These are phyloP conservation scores for Seira sanloemensis DNA, from an alignment of 2,888 invertebrate species.

Conservation along the genomic window DNA sequence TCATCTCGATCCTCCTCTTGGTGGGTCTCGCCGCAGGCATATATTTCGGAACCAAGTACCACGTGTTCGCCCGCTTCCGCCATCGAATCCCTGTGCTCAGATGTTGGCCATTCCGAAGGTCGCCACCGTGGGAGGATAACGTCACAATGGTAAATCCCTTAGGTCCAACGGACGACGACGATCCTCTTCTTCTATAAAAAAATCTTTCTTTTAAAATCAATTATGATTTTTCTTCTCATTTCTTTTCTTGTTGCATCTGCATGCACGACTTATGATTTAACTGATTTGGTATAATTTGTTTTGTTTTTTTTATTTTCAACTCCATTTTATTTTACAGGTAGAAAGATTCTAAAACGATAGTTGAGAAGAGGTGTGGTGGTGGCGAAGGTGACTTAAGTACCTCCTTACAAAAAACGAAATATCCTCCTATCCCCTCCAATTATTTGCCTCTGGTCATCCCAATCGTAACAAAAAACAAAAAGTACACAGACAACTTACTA, in stretches of 20 bases:
- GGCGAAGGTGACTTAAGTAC: background rate
- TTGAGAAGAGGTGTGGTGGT: background rate
- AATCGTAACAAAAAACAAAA: too few species aligned
- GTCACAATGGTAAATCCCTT: slow-evolving; percentile 59
- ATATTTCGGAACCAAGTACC: slow-evolving; percentile 60
- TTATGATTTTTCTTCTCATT: background rate
- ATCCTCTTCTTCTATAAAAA: slow-evolving; percentile 43
- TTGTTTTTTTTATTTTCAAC: background rate
- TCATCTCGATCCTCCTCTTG: slow-evolving; percentile 49
- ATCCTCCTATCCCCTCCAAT: too few species aligned
- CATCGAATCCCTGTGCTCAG: slow-evolving; percentile 52
- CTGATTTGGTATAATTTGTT: slow-evolving; percentile 27
- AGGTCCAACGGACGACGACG: slow-evolving; percentile 54
- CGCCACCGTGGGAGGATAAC: slow-evolving; percentile 53
- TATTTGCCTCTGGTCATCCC: slow-evolving; percentile 13
- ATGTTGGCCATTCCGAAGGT: slow-evolving; percentile 59
- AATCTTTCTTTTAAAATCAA: background rate
- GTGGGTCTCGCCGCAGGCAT: slow-evolving; percentile 48
- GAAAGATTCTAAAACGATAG: slow-evolving; percentile 5
- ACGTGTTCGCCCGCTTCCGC: slow-evolving; percentile 42
- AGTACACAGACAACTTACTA: slow-evolving; percentile 9
- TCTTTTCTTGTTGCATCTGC: slow-evolving; percentile 1
- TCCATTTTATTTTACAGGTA: background rate
- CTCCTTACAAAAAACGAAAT: background rate
- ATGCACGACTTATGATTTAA: slow-evolving; percentile 14